Evolutionary conservation across 2,888 invertebrate species (phyloP), one percentile per base, ranked within the genome.

Genomic region (Anodontia alba): DNA sequence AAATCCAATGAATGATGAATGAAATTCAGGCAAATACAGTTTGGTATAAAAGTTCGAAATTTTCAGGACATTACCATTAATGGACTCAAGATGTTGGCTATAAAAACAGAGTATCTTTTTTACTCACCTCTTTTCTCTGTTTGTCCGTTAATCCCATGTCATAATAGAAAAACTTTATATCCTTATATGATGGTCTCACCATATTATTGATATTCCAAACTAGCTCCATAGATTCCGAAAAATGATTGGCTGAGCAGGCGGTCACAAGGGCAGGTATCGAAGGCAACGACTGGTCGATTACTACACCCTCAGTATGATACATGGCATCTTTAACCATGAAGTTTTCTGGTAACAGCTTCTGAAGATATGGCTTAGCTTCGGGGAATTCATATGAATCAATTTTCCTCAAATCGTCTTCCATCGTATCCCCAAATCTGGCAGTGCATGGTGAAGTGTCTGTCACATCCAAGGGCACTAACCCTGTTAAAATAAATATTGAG

Each of bases 181-280:
- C 42, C 5, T 67, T 36, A 38, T 76, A 70, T 33, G 51, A 51
- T 29, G 72, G 42, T 23, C 54, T 54, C 42, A 78, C 54, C 7
- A 54, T 38, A 20, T 74, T 51, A 23, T 72, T 69, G 7, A 75
- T 57, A 68, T 81, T 81, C 23, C 72, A 42, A 5, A 81, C 49
- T 0, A 81, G 75, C 20, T 78, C 78, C 75, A 75, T 67, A 0
- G 73, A 15, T 42, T 81, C 81, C 26, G 68, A 72, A 23, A 67
- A 81, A 51, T 81, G 81, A 67, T 76, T 81, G 26, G 68, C 72
- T 17, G 81, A 81, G 17, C 66, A 57, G 38, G 78, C 81, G 10
- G 81, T 75, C 17, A 81, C 77, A 66, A 81, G 62, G 23, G 51
- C 69, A 23, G 81, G 81, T 36, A 71, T 33, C 26, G 73, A 23